phyloP scores from a whole-genome alignment of 2,797 vertebrate genomes.

The Gymnothorax reevesii region DNA sequence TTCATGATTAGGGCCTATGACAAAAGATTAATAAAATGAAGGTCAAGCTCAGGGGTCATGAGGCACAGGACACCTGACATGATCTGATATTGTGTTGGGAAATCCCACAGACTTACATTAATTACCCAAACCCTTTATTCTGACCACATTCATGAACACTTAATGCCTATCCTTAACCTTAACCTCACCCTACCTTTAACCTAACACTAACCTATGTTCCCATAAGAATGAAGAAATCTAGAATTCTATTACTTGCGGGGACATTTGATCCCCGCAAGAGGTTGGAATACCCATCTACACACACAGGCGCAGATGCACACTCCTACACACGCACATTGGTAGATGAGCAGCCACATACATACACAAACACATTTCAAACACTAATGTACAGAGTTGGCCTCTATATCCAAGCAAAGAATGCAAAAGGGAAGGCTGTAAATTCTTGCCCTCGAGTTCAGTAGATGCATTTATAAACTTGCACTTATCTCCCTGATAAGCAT shows the following conservation, averaged over 20 bases:
- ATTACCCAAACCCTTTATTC: too few species aligned
- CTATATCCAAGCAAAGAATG: background rate
- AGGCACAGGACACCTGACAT: background rate
- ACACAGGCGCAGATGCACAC: background rate
- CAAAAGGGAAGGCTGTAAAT: background rate
- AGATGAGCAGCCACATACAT: background rate
- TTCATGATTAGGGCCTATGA: too few species aligned
- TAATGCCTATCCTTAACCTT: too few species aligned
- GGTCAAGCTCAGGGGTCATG: background rate
- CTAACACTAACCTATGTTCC: too few species aligned
- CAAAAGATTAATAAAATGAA: background rate
- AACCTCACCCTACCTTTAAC: too few species aligned
- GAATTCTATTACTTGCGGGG: too few species aligned
- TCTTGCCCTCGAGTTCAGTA: background rate
- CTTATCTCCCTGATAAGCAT: conserved; percentile 12
- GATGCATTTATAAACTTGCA: background rate
- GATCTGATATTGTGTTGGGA: background rate
- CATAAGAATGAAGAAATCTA: too few species aligned
- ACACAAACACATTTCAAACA: background rate
- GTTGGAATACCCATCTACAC: background rate
- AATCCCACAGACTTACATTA: too few species aligned
- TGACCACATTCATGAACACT: too few species aligned
- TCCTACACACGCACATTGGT: background rate
- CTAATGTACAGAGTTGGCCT: background rate
- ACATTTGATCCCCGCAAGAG: too few species aligned